Evolutionary conservation across 2,797 vertebrate species (phyloP).

Genomic region (Oryzias sinensis): DNA sequence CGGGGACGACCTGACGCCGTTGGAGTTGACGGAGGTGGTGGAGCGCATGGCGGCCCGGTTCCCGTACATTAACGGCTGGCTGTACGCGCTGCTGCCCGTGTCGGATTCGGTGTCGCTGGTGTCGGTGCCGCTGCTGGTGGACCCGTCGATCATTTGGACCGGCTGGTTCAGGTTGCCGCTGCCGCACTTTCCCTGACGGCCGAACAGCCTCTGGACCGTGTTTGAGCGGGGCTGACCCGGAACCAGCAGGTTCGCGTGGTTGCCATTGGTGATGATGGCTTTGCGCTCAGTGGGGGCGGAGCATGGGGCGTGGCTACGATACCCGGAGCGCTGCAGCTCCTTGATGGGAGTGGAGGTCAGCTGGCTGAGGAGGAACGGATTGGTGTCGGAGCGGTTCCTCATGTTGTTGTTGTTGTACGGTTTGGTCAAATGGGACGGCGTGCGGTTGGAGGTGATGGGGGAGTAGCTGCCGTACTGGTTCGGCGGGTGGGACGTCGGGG

Average conservation of each 20-base stretch:
- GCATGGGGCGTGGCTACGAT: constrained; percentile 42
- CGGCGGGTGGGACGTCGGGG: constrained; percentile 44
- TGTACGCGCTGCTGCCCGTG: constrained; percentile 74
- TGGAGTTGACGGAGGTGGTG: constrained; percentile 49
- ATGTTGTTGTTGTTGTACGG: constrained; percentile 64
- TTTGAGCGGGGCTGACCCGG: constrained; percentile 67
- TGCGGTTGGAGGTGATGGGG: constrained; percentile 64
- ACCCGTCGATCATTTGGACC: constrained; percentile 84
- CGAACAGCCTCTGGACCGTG: constrained; percentile 60
- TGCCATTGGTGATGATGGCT: constrained; percentile 65
- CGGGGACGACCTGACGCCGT: constrained; percentile 71
- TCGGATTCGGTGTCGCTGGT: constrained; percentile 89
- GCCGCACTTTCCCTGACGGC: constrained; percentile 55
- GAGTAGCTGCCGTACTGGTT: constrained; percentile 73
- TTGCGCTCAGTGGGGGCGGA: constrained; percentile 63
- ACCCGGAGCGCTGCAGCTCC: constrained; percentile 9
- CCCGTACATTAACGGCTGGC: constrained; percentile 81
- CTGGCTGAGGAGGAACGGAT: constrained; percentile 90
- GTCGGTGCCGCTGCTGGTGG: constrained; percentile 87
- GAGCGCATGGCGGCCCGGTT: constrained; percentile 73
- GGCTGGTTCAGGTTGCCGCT: constrained; percentile 57
- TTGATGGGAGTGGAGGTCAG: constrained; percentile 71
- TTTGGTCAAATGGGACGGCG: constrained; percentile 59
- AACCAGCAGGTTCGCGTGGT: constrained; percentile 62
- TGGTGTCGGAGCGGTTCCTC: constrained; percentile 88